These are phyloP conservation scores for Drosophila recens DNA, from an alignment of 2,888 invertebrate genomes.

Conservation along the genomic window DNA sequence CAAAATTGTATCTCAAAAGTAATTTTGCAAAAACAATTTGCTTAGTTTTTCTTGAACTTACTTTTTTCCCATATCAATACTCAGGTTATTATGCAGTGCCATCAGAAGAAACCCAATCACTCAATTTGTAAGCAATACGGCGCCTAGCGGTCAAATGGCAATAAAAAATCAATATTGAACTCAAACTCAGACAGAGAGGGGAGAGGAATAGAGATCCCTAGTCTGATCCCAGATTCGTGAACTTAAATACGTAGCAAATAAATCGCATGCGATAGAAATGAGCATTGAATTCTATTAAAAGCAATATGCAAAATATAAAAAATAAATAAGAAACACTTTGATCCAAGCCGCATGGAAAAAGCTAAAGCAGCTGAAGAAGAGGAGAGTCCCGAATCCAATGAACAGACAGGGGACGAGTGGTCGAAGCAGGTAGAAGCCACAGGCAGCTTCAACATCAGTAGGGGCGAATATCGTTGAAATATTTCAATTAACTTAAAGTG, in stretches of 20 bases:
- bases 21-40: conserved; percentile 30
- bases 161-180: conserved; percentile 80
- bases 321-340: conserved; percentile 63
- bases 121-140: conserved; percentile 80
- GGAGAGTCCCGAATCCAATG: conserved; percentile 32
- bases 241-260: conserved; percentile 79
- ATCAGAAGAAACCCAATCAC: conserved; percentile 61
- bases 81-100: conserved; percentile 19
- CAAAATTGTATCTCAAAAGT: not conserved
- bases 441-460: conserved; percentile 57
- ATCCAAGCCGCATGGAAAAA: conserved; percentile 69
- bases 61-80: conserved; percentile 70
- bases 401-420: conserved; percentile 24
- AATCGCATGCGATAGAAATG: conserved; percentile 84
- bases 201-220: conserved; percentile 4
- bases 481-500: conserved; percentile 84
- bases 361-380: conserved; percentile 23
- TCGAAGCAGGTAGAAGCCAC: conserved; percentile 69
- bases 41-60: conserved; percentile 4
- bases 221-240: conserved; percentile 61
- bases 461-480: conserved; percentile 82
- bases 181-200: conserved; percentile 27
- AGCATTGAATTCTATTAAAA: conserved; percentile 84
- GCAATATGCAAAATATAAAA: conserved; percentile 67
- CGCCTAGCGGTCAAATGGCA: conserved; percentile 84